Conservation (phyloP, 2,113 vertebrate genomes). For the Phalacrocorax brasilianus region DNA sequence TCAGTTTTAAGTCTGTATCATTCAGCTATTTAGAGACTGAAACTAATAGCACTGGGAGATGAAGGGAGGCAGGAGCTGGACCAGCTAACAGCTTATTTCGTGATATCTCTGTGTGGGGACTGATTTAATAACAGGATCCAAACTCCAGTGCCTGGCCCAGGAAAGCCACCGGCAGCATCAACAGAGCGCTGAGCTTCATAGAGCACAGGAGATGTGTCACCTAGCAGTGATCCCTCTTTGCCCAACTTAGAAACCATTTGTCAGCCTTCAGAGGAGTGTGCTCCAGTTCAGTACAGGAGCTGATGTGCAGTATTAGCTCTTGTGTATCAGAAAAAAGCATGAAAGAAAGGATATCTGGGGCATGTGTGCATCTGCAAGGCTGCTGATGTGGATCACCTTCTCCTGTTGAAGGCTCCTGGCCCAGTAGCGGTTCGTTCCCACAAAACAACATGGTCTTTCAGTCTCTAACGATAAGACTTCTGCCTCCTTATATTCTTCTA, state of each 20-base stretch:
- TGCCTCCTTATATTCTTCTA: not conserved
- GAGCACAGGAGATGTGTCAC: not conserved
- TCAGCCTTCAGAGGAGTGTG: not conserved
- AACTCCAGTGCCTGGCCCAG: not conserved
- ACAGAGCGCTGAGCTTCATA: accelerated
- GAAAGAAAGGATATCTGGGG: not conserved
- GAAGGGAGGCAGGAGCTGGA: not conserved
- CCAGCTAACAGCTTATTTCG: not conserved
- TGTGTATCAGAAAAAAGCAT: not conserved
- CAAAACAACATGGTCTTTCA: not conserved
- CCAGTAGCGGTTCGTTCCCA: not conserved
- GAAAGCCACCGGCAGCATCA: not conserved
- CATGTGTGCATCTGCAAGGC: not conserved
- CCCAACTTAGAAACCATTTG: not conserved
- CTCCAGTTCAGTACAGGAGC: not conserved
- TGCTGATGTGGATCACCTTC: not conserved
- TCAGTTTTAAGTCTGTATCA: constrained; percentile 23
- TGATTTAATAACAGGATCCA: not conserved
- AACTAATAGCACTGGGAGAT: not conserved
- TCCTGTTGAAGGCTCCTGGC: not conserved
- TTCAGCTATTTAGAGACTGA: not conserved
- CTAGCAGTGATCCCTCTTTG: not conserved
- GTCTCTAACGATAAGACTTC: not conserved
- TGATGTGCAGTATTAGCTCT: not conserved
- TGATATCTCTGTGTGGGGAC: not conserved